phyloP scores from a whole-genome alignment of 2,797 vertebrate genomes.

The Coilia nasus region DNA sequence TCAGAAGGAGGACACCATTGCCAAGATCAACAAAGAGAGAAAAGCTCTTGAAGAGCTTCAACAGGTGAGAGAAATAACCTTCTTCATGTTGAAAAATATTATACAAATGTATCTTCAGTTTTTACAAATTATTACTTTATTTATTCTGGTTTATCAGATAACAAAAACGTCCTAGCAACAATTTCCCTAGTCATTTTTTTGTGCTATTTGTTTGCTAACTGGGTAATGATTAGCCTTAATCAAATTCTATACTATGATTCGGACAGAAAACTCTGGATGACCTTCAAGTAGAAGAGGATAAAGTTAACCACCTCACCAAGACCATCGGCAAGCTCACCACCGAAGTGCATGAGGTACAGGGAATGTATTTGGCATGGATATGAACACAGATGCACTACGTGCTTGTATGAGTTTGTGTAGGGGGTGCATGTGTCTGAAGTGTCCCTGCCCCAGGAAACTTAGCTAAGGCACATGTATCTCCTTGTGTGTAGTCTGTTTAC shows the following conservation, averaged over 20 bases:
- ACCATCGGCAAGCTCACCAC: slow-evolving; percentile 73
- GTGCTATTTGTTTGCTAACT: not conserved
- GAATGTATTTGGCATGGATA: not conserved
- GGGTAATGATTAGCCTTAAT: not conserved
- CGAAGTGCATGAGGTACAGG: slow-evolving; percentile 60
- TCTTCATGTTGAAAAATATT: not conserved
- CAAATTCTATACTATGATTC: not conserved
- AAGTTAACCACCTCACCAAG: slow-evolving; percentile 73
- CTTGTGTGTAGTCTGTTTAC: no score
- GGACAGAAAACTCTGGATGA: slow-evolving; percentile 78
- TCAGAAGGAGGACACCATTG: slow-evolving; percentile 69
- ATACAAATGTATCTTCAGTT: not conserved
- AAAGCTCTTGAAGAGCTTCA: slow-evolving; percentile 75
- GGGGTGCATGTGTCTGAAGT: no score
- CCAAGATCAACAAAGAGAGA: slow-evolving; percentile 77
- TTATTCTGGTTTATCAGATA: no score
- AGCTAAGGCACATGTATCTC: no score
- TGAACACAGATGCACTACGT: not conserved
- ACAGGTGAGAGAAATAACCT: slow-evolving; percentile 61
- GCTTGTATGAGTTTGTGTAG: no score
- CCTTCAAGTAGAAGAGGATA: slow-evolving; percentile 74
- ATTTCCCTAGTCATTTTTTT: not conserved
- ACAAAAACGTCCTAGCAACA: not conserved
- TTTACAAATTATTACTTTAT: not conserved
- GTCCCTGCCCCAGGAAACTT: no score